Percentiles rank a stretch among this genome's conserved stretches.
Conservation (phyloP, 2,888 invertebrate genomes). For the Desoria tigrina region DNA sequence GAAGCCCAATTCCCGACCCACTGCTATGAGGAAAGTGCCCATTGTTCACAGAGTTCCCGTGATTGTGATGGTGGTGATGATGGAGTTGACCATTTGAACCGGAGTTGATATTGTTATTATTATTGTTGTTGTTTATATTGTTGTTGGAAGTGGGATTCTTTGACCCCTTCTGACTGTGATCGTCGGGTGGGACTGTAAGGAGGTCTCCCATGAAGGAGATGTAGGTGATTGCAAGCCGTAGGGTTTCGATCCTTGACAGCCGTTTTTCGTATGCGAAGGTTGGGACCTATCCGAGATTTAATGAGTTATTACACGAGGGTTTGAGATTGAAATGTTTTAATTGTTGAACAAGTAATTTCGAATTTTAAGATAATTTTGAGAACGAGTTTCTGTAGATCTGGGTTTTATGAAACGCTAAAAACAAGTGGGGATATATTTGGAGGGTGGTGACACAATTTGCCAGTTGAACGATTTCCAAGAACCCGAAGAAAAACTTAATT, state of each 20-base stretch:
- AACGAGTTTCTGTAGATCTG: no score
- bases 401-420: no score
- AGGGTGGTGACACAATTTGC: no score
- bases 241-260: slow-evolving; percentile 89
- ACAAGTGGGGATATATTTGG: no score
- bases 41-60: background rate
- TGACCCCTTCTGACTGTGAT: slow-evolving; percentile 3
- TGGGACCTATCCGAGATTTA: slow-evolving; percentile 63
- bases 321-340: no score
- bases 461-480: no score
- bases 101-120: background rate
- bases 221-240: slow-evolving; percentile 91
- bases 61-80: background rate
- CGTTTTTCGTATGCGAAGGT: slow-evolving; percentile 97
- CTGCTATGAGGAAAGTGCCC: slow-evolving; percentile 1
- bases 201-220: slow-evolving; percentile 95
- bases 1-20: background rate
- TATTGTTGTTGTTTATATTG: background rate
- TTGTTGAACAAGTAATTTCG: no score
- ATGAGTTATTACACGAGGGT: slow-evolving; percentile 2
- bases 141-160: background rate
- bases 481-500: no score
- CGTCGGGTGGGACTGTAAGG: slow-evolving; percentile 57
- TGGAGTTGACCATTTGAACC: background rate
- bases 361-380: no score